Percentiles rank a stretch among this genome's conserved stretches.
These are phyloP conservation scores for Micropoecilia bifurca DNA, from an alignment of 2,797 vertebrate species.

Conservation along the genomic window DNA sequence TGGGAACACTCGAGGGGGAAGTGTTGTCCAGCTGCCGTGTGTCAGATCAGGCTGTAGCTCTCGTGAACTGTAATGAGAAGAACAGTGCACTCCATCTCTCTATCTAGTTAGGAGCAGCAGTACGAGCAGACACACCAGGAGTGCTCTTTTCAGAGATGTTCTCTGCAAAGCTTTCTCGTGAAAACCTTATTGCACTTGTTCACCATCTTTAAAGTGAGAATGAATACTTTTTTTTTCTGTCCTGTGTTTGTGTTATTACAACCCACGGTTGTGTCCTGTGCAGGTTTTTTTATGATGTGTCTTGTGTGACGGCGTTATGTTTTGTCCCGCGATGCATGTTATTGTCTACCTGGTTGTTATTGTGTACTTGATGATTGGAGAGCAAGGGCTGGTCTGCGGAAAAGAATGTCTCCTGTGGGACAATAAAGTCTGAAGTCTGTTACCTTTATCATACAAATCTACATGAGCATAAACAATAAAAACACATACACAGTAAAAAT, in stretches of 20 bases:
- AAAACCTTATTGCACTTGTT: neutral
- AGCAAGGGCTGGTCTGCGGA: too few relatives aligned
- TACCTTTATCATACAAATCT: neutral
- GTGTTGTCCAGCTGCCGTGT: conserved; percentile 28
- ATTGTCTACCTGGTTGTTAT: too few relatives aligned
- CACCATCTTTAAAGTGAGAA: neutral
- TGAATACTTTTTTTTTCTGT: neutral
- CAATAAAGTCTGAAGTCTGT: neutral
- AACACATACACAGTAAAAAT: too few relatives aligned
- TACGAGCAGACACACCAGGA: conserved; percentile 11
- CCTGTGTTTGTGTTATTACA: neutral
- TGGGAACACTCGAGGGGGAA: conserved; percentile 27
- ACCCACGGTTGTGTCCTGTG: too few relatives aligned
- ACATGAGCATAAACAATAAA: too few relatives aligned
- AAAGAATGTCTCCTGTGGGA: too few relatives aligned
- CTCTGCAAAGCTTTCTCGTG: conserved; percentile 11
- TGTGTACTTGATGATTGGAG: too few relatives aligned
- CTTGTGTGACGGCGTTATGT: too few relatives aligned
- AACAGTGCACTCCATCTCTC: conserved; percentile 12
- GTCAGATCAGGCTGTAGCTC: conserved; percentile 32
- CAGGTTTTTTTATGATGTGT: too few relatives aligned
- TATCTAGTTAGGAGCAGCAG: conserved; percentile 26
- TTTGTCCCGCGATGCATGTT: too few relatives aligned
- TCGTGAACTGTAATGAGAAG: conserved; percentile 20
- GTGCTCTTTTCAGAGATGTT: conserved; percentile 7